Evolutionary conservation across 1,140 invertebrate genomes (phyloP).

Genomic region (Tigriopus japonicus): DNA sequence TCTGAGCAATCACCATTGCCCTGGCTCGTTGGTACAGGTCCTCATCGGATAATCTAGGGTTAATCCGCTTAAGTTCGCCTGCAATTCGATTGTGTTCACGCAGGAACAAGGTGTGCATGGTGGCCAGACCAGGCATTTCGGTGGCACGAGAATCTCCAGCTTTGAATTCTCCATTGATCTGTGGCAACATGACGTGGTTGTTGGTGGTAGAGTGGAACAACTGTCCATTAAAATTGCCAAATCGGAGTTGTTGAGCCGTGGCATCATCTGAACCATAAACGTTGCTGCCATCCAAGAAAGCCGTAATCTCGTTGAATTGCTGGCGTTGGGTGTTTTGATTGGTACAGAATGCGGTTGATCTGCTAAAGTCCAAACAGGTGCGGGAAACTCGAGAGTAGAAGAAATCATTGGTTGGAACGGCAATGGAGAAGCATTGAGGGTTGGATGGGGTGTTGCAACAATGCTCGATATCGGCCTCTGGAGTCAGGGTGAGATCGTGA

Average conservation of each 20-base stretch:
- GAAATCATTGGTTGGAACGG: slow-evolving; percentile 70
- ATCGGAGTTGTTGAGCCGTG: slow-evolving; percentile 26
- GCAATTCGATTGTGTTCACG: slow-evolving; percentile 37
- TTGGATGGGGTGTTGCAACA: slow-evolving; percentile 57
- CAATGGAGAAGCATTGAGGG: slow-evolving; percentile 76
- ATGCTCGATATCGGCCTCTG: slow-evolving; percentile 41
- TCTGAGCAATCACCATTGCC: slow-evolving; percentile 57
- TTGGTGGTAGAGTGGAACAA: slow-evolving; percentile 16
- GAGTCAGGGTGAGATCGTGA: slow-evolving; percentile 37
- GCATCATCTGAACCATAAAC: slow-evolving; percentile 49
- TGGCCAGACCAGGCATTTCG: slow-evolving; percentile 36
- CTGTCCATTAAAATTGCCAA: slow-evolving; percentile 16
- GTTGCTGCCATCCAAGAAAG: slow-evolving; percentile 77
- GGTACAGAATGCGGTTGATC: neutral
- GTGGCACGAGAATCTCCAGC: slow-evolving; percentile 32
- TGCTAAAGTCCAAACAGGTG: slow-evolving; percentile 14
- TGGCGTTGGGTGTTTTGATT: slow-evolving; percentile 30
- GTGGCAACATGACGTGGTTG: neutral
- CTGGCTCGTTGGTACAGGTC: slow-evolving; percentile 61
- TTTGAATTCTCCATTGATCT: slow-evolving; percentile 18
- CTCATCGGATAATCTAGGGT: slow-evolving; percentile 88
- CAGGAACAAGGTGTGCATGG: slow-evolving; percentile 33
- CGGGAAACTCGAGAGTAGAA: slow-evolving; percentile 58
- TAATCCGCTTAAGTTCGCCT: slow-evolving; percentile 42
- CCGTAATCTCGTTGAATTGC: slow-evolving; percentile 60